Percentiles rank a stretch among this genome's conserved stretches.
Evolutionary conservation across 2,797 vertebrate species (phyloP).

Genomic region (Phylloscopus collybita): DNA sequence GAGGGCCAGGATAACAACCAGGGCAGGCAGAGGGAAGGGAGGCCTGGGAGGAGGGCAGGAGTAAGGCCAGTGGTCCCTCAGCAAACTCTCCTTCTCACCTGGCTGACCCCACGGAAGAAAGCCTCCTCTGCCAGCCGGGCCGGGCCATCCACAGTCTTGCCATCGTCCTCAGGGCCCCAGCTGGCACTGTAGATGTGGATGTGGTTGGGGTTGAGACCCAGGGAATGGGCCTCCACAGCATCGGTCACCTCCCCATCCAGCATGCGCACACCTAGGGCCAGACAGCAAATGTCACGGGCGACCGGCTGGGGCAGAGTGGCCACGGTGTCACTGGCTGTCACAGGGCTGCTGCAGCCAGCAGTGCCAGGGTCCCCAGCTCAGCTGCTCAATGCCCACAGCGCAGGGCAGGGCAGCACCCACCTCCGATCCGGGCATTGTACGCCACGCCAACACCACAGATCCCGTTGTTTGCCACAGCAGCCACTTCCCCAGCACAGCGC

Average conservation of each 20-base stretch:
- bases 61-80: rapidly evolving
- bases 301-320: rapidly evolving
- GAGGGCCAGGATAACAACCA: background rate
- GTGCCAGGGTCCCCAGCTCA: rapidly evolving
- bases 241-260: conserved; percentile 98
- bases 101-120: conserved; percentile 90
- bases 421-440: conserved; percentile 88
- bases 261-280: conserved; percentile 93
- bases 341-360: background rate
- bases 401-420: conserved; percentile 4
- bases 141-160: conserved; percentile 96
- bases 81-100: conserved; percentile 76
- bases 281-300: background rate
- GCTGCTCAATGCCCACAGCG: rapidly evolving
- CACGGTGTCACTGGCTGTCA: rapidly evolving
- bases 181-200: conserved; percentile 98
- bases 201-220: conserved; percentile 94
- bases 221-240: conserved; percentile 94
- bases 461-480: conserved; percentile 91
- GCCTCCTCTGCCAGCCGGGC: conserved; percentile 95
- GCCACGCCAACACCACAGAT: conserved; percentile 97
- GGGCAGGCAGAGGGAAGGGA: background rate
- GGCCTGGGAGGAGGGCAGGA: background rate
- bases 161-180: conserved; percentile 98
- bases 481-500: conserved; percentile 94